These are phyloP conservation scores for Gallinago nigripennis DNA, from an alignment of 2,797 vertebrate species.

Conservation along the genomic window DNA sequence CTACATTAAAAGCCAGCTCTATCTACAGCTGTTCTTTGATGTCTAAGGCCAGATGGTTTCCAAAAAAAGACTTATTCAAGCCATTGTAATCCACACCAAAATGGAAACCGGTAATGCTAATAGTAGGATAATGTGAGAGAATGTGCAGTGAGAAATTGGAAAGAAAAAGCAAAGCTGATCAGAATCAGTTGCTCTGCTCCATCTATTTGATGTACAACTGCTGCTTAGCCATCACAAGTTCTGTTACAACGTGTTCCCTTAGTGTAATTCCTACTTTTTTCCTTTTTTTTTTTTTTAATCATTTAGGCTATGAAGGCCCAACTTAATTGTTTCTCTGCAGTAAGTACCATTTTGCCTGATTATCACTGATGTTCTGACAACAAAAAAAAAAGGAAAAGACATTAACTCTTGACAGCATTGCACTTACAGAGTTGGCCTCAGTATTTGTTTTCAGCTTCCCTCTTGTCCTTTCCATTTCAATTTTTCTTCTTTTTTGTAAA, in stretches of 20 bases:
- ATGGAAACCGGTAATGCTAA: not conserved
- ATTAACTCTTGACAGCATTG: not conserved
- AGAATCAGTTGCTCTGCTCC: not conserved
- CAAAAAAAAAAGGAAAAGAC: not conserved
- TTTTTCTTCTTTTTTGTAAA: not conserved
- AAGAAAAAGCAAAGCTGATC: not conserved
- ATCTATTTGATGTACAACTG: not conserved
- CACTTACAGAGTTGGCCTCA: not conserved
- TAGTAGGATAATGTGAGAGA: not conserved
- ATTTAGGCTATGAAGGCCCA: not conserved
- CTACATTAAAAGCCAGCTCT: constrained; percentile 22
- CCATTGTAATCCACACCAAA: not conserved
- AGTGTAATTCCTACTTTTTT: not conserved
- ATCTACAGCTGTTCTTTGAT: constrained; percentile 61
- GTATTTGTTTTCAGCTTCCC: constrained; percentile 2
- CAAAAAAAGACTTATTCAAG: constrained; percentile 20
- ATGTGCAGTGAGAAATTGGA: not conserved
- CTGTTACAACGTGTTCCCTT: not conserved
- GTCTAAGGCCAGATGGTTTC: constrained; percentile 49
- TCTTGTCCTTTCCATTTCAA: not conserved
- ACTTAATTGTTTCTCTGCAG: not conserved
- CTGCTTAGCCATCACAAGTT: not conserved
- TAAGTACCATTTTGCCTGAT: constrained; percentile 1
- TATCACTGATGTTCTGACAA: constrained; percentile 26
- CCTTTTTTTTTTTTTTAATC: not conserved